A percentile compares a stretch with the other conserved stretches of the same genome.
phyloP scores from a whole-genome alignment of 2,888 invertebrate genomes.

The Oxyscelio sp. region DNA sequence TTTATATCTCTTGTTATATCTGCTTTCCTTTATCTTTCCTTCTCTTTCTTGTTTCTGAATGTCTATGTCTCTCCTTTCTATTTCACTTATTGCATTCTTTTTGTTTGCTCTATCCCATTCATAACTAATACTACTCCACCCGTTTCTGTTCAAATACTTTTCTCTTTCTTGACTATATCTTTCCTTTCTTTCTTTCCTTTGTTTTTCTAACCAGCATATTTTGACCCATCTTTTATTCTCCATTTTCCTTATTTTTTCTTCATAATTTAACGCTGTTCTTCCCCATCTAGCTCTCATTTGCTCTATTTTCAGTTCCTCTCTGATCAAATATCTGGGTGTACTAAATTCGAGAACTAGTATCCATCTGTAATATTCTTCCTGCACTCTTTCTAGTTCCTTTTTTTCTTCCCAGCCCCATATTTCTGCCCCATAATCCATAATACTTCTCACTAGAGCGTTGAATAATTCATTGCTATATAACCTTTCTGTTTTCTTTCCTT shows the following conservation, averaged over 20 bases:
- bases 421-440: conserved; percentile 4
- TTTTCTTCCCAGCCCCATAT: conserved; percentile 33
- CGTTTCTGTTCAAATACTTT: neutral
- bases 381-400: conserved; percentile 30
- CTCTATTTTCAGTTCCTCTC: conserved; percentile 2
- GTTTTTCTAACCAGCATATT: conserved; percentile 20
- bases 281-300: conserved; percentile 22
- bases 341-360: conserved; percentile 17
- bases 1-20: conserved; percentile 33
- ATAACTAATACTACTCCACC: conserved; percentile 8
- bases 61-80: conserved; percentile 10
- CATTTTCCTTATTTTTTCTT: conserved; percentile 22
- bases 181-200: neutral
- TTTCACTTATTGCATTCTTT: neutral
- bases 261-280: neutral
- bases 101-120: neutral
- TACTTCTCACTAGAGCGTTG: conserved; percentile 21
- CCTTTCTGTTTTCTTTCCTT: conserved; percentile 42
- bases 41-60: conserved; percentile 22
- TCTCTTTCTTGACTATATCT: conserved; percentile 10
- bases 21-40: conserved; percentile 26
- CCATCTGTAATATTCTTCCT: conserved; percentile 35
- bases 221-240: conserved; percentile 18
- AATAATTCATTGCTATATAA: neutral
- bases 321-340: conserved; percentile 26